Conservation (phyloP, 2,113 vertebrate genomes). For the human (Homo sapiens) region GRCh38 chr4:126668501-126669000, state of each 20-base stretch:
- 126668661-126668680: not conserved
- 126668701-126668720: not conserved
- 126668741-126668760: not conserved
- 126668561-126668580: not conserved
- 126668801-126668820: not conserved
- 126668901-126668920: not conserved
- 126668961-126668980: not conserved
- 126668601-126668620: not conserved
- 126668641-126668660: not conserved
- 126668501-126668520: not conserved
- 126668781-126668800: not conserved
- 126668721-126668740: not conserved
- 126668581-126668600: not conserved
- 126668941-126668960: not conserved
- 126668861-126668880: not conserved
- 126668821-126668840: not conserved
- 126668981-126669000: not conserved
- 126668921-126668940: not conserved
- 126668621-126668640: not conserved
- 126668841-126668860: not conserved
- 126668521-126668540: not conserved
- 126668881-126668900: not conserved
- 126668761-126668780: not conserved
- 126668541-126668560: not conserved
- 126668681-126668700: not conserved